phyloP scores from a whole-genome alignment of 2,888 invertebrate genomes.

The Gnatocerus cornutus region DNA sequence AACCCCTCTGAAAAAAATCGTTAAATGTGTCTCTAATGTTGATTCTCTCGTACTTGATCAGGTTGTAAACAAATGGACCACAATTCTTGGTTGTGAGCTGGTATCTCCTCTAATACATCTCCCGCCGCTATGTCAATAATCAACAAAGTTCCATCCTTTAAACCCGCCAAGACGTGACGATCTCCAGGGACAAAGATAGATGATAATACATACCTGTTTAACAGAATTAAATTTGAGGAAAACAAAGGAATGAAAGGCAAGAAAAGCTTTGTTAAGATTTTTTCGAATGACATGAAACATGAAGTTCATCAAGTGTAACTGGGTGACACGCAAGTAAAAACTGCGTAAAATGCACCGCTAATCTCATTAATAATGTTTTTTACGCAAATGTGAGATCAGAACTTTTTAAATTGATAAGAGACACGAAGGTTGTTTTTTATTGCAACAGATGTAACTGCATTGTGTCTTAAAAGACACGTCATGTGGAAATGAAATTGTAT shows the following conservation, averaged over 20 bases:
- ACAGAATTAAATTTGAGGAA: conserved; percentile 11
- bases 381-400: conserved; percentile 6
- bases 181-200: conserved; percentile 92
- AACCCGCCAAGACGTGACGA: conserved; percentile 90
- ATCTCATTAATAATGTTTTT: conserved; percentile 4
- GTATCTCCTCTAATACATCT: conserved; percentile 85
- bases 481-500: too few species aligned
- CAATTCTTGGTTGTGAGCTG: conserved; percentile 85
- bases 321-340: conserved; percentile 13
- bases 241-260: conserved; percentile 7
- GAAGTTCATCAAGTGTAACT: conserved; percentile 11
- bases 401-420: conserved; percentile 13
- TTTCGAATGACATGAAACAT: conserved; percentile 3
- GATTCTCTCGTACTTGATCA: conserved; percentile 78
- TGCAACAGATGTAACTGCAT: neutral
- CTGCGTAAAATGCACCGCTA: conserved; percentile 3
- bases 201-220: conserved; percentile 78
- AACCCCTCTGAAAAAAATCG: conserved; percentile 76
- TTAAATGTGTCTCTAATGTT: too few species aligned
- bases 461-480: too few species aligned
- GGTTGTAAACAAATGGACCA: conserved; percentile 86
- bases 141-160: conserved; percentile 87
- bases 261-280: neutral
- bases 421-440: conserved; percentile 14
- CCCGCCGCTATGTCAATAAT: conserved; percentile 90